Percentiles rank a stretch among this genome's conserved stretches.
Conservation (phyloP, 2,113 vertebrate genomes). For the Pyxicephalus adspersus region DNA sequence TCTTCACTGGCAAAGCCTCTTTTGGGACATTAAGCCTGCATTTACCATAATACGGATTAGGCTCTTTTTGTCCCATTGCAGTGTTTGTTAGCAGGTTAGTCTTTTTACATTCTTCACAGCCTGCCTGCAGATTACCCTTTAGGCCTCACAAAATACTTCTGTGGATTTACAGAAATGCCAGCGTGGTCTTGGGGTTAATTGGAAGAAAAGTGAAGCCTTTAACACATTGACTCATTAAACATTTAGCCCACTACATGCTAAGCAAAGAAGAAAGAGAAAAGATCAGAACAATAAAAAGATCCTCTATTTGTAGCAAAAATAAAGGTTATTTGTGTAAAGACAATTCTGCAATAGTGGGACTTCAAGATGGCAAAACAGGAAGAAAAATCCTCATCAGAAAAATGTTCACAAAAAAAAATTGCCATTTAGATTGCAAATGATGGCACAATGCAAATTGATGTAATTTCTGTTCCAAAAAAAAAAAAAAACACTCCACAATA, state of each 20-base stretch:
- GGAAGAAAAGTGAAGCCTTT: constrained; percentile 91
- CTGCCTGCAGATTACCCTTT: constrained; percentile 89
- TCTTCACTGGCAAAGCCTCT: constrained; percentile 85
- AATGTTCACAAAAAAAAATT: too few species aligned
- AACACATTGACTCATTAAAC: constrained; percentile 90
- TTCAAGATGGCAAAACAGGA: constrained; percentile 6
- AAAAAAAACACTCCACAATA: too few species aligned
- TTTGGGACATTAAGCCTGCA: constrained; percentile 92
- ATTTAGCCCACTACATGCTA: constrained; percentile 81
- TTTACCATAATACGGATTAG: constrained; percentile 98
- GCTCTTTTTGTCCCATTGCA: constrained; percentile 83
- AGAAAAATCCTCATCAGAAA: not conserved
- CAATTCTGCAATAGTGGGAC: constrained; percentile 47
- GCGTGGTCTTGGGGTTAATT: constrained; percentile 94
- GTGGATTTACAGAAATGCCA: constrained; percentile 94
- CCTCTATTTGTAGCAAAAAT: constrained; percentile 67
- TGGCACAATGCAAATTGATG: too few species aligned
- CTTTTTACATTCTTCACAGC: constrained; percentile 89
- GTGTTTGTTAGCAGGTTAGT: constrained; percentile 96
- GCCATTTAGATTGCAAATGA: too few species aligned
- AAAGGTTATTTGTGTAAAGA: constrained; percentile 64
- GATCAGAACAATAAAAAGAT: constrained; percentile 73
- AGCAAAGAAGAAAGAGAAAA: constrained; percentile 71
- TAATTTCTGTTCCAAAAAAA: too few species aligned
- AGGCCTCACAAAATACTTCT: constrained; percentile 89